Evolutionary conservation across 2,113 vertebrate species (phyloP), one percentile per base, ranked within the genome.

Genomic region (Sinocyclocheilus maitianheensis): DNA sequence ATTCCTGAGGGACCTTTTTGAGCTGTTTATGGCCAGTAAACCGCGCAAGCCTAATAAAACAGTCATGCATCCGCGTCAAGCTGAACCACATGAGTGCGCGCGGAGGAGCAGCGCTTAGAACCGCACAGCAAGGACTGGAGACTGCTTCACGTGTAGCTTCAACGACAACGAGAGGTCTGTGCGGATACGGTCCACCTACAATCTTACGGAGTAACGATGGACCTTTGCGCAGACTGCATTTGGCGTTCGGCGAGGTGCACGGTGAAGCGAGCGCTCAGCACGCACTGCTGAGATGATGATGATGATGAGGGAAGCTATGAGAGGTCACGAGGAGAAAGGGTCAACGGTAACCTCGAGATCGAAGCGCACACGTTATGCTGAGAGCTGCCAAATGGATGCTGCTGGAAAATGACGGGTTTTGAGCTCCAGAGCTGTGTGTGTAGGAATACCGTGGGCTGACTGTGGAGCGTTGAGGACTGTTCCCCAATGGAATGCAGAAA

Each of bases 401-500:
- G 80, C 14, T 34, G 46, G 16, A 22, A 53, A 53, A 30, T 51
- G 65, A 37, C 48, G 9, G 65, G 24, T 51, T 82, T 34, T 8
- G 40, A 81, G 79, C 79, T 20, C 60, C 60, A 11, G 79, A 30
- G 43, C 79, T 24, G 55, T 65, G 40, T 46, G 46, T 65, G 48
- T 83, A 87, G 91, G 87, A 43, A 72, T n/a, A 72, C 30, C 16
- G 53, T 55, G 63, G 63, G 63, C 89, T 74, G 71, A 88, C 82
- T 85, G 81, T 40, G 91, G 91, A 90, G 88, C 84, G 43, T 90
- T 72, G n/a, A 55, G 14, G 76, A 87, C 67, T 37, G 16, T 82
- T 85, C 74, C 77, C 81, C 82, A 22, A 83, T 77, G 89, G 90
- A 91, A 92, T 84, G 90, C 89, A 81, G 76, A 77, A 87, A 89